phyloP scores from a whole-genome alignment of 2,797 vertebrate genomes.

The Cirrhinus mrigala region DNA sequence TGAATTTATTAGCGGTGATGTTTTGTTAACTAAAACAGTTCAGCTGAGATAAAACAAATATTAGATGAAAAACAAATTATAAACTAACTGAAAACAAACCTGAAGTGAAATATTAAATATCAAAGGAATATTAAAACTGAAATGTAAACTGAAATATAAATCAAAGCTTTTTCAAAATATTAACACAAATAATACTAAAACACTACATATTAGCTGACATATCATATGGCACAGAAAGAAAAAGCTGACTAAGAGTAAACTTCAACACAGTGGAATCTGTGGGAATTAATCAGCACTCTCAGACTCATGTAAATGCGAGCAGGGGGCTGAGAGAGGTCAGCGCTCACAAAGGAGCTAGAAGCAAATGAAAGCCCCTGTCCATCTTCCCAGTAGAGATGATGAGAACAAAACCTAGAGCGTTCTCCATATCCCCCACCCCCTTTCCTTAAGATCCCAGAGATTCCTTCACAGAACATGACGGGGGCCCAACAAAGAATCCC shows the following conservation, averaged over 20 bases:
- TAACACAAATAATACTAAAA: background rate
- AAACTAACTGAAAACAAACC: background rate
- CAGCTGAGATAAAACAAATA: too few relatives aligned
- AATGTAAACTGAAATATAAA: background rate
- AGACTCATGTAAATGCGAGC: conserved; percentile 40
- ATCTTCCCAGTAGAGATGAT: conserved; percentile 40
- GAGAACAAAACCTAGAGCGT: conserved; percentile 56
- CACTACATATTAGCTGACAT: background rate
- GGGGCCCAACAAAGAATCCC: conserved; percentile 54
- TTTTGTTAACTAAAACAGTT: too few relatives aligned
- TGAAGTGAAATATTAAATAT: background rate
- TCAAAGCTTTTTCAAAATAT: background rate
- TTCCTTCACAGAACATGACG: conserved; percentile 47
- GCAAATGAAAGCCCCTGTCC: conserved; percentile 33
- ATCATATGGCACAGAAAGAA: background rate
- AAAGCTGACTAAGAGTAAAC: conserved; percentile 32
- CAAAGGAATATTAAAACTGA: background rate
- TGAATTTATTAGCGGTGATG: too few relatives aligned
- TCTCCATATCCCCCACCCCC: conserved; percentile 31
- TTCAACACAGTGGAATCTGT: conserved; percentile 25
- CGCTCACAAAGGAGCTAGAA: conserved; percentile 42
- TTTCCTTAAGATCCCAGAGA: conserved; percentile 44
- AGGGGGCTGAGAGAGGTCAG: conserved; percentile 55
- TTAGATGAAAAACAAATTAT: too few relatives aligned
- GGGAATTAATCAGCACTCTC: conserved; percentile 45